A percentile compares a stretch with the other conserved stretches of the same genome.
These are phyloP conservation scores for Ectobius pallidus DNA, from an alignment of 2,888 invertebrate species.

Conservation along the genomic window DNA sequence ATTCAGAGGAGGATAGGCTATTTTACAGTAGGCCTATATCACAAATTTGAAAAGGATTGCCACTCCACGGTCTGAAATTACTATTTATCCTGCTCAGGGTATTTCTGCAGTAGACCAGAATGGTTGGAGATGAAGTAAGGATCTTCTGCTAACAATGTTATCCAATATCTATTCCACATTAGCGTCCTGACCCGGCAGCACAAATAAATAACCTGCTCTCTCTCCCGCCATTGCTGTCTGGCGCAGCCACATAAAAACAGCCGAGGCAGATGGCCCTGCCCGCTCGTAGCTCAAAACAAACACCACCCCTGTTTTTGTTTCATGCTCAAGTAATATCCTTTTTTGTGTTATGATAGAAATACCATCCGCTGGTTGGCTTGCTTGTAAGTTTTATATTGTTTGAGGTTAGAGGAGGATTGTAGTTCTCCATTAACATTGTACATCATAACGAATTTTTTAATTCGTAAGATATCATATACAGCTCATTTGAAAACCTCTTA, in stretches of 20 bases:
- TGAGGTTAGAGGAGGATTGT: too few relatives aligned
- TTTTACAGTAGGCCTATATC: too few relatives aligned
- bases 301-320: neutral
- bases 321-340: neutral
- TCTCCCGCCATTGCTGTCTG: constrained; percentile 9
- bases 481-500: too few relatives aligned
- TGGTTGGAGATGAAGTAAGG: neutral
- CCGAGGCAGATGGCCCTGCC: constrained; percentile 1
- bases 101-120: neutral
- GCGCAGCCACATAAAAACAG: constrained; percentile 20
- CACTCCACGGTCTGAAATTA: too few relatives aligned
- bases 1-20: too few relatives aligned
- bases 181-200: constrained; percentile 14
- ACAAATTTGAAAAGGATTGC: neutral
- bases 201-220: constrained; percentile 3
- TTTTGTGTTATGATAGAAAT: neutral
- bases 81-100: neutral
- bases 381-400: too few relatives aligned
- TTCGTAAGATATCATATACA: too few relatives aligned
- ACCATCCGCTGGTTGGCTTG: neutral
- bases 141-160: constrained; percentile 22
- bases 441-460: too few relatives aligned
- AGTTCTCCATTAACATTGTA: too few relatives aligned
- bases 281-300: neutral
- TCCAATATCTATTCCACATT: constrained; percentile 26